Conservation (phyloP, 2,888 invertebrate genomes). For the Thereva nobilitata region DNA sequence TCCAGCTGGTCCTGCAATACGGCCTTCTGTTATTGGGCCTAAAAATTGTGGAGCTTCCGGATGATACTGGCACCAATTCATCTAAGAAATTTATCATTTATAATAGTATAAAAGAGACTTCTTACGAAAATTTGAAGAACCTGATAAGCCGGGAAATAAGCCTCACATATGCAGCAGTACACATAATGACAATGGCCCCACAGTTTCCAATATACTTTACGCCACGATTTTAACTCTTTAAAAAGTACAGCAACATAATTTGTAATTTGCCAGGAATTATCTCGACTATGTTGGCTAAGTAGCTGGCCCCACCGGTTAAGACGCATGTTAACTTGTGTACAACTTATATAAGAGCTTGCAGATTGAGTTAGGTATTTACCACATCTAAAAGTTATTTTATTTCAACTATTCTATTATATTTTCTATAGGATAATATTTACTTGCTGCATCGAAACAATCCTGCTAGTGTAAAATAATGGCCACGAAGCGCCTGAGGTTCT, state of each 20-base stretch:
- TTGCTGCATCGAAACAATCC: slow-evolving; percentile 72
- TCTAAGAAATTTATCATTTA: slow-evolving; percentile 56
- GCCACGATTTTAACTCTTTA: slow-evolving; percentile 82
- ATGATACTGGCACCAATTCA: slow-evolving; percentile 82
- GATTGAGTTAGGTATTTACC: slow-evolving; percentile 72
- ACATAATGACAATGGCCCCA: slow-evolving; percentile 92
- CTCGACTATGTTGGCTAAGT: slow-evolving; percentile 72
- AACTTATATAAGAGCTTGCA: slow-evolving; percentile 72
- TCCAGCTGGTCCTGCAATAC: slow-evolving; percentile 71
- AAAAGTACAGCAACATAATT: slow-evolving; percentile 77
- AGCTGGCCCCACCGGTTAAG: slow-evolving; percentile 75
- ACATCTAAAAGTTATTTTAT: slow-evolving; percentile 60
- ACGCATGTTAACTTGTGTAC: slow-evolving; percentile 71
- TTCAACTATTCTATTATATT: slow-evolving; percentile 23
- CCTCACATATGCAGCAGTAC: slow-evolving; percentile 77
- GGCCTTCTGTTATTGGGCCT: slow-evolving; percentile 64
- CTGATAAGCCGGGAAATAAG: slow-evolving; percentile 74
- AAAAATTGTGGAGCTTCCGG: slow-evolving; percentile 77
- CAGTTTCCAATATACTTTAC: slow-evolving; percentile 89
- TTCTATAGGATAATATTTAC: slow-evolving; percentile 52
- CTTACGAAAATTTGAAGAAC: slow-evolving; percentile 48
- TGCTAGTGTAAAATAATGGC: slow-evolving; percentile 80
- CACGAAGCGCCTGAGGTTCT: slow-evolving; percentile 74
- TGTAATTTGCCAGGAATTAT: slow-evolving; percentile 78
- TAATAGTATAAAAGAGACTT: background rate